Conservation (phyloP, 2,888 invertebrate genomes). For the Synergus itoensis region DNA sequence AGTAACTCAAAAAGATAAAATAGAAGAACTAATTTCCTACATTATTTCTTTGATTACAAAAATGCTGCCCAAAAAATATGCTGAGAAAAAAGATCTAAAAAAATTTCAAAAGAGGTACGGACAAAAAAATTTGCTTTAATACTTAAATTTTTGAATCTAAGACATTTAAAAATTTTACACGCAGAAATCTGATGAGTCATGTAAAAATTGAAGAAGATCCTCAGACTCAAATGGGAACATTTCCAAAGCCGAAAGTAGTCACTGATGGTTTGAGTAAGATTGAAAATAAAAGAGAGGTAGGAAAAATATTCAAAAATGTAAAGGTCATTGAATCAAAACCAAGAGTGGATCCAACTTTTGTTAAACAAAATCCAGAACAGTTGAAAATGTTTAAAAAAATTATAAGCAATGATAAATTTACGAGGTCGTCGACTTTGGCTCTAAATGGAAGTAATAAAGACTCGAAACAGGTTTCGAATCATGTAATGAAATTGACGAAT, state of each 20-base stretch:
- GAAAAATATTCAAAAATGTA: not conserved
- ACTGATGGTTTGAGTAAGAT: not conserved
- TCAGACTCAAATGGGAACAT: not conserved
- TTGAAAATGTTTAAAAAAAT: not conserved
- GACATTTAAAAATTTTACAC: not conserved
- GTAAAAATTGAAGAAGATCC: not conserved
- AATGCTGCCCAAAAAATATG: not conserved
- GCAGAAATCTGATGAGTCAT: not conserved
- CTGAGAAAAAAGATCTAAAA: not conserved
- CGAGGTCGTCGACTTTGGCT: constrained; percentile 1
- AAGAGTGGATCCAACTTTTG: not conserved
- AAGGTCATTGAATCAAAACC: not conserved
- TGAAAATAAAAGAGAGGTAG: not conserved
- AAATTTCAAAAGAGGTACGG: not conserved
- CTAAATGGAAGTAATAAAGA: not conserved
- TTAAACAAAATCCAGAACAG: not conserved
- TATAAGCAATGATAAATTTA: constrained; percentile 6
- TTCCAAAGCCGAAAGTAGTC: not conserved
- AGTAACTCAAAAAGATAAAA: not conserved
- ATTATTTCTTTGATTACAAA: constrained; percentile 13
- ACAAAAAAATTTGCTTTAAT: not conserved
- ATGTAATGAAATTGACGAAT: not conserved
- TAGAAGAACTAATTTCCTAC: constrained; percentile 27
- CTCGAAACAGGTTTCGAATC: not conserved
- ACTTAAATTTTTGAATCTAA: not conserved